phyloP scores from a whole-genome alignment of 2,797 vertebrate genomes.

The Eulemur coronatus region DNA sequence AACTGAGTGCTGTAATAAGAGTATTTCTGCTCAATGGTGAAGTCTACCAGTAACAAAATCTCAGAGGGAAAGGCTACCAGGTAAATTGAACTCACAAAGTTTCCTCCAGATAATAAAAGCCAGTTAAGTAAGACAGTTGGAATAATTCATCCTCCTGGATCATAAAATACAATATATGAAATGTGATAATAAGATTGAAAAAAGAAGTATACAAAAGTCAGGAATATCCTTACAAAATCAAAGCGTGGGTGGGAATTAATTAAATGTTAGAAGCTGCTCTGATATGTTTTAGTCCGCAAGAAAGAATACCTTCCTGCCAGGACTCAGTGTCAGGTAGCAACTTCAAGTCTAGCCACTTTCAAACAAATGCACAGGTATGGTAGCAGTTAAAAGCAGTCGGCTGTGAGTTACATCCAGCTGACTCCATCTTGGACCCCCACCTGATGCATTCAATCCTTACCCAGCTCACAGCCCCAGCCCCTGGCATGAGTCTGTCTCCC shows the following conservation, averaged over 20 bases:
- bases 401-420: background rate
- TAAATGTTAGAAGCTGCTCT: slow-evolving; percentile 21
- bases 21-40: slow-evolving; percentile 32
- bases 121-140: slow-evolving; percentile 24
- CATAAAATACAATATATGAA: slow-evolving; percentile 57
- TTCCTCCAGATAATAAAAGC: slow-evolving; percentile 28
- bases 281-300: background rate
- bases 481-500: background rate
- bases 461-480: background rate
- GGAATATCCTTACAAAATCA: slow-evolving; percentile 2
- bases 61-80: slow-evolving; percentile 44
- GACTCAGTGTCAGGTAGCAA: slow-evolving; percentile 25
- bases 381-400: background rate
- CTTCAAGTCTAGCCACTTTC: background rate
- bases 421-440: background rate
- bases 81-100: slow-evolving; percentile 40
- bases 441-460: background rate
- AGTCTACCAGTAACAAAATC: slow-evolving; percentile 43
- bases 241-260: background rate
- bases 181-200: slow-evolving; percentile 22
- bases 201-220: slow-evolving; percentile 21
- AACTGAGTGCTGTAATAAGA: slow-evolving; percentile 43
- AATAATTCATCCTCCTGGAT: slow-evolving; percentile 43
- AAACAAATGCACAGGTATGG: background rate
- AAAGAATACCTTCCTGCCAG: background rate